Evolutionary conservation across 2,888 invertebrate genomes (phyloP).

Genomic region (Campoplex nolae): DNA sequence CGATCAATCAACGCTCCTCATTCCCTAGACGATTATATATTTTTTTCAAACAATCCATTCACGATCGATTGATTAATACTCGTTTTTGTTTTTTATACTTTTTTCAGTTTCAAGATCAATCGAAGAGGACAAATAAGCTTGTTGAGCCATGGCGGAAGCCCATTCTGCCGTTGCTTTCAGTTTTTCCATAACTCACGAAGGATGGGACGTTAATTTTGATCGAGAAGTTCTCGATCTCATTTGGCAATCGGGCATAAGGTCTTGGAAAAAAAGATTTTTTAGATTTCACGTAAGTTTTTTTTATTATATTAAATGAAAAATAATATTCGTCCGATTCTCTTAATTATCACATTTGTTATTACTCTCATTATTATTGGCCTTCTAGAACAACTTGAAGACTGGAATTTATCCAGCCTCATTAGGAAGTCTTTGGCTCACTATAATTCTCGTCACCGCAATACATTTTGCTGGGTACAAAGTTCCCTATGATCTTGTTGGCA

Average conservation of each 20-base stretch:
- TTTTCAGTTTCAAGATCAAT: constrained; percentile 42
- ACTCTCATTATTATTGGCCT: background rate
- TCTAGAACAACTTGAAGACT: constrained; percentile 97
- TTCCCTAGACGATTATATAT: no score
- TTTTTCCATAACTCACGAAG: constrained; percentile 98
- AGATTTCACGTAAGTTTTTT: constrained; percentile 92
- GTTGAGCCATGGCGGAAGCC: constrained; percentile 95
- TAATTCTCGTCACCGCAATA: constrained; percentile 91
- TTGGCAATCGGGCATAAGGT: constrained; percentile 97
- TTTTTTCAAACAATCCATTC: no score
- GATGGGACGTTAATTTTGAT: constrained; percentile 99
- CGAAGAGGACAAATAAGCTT: background rate
- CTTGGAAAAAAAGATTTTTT: constrained; percentile 97
- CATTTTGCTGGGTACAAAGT: constrained; percentile 93
- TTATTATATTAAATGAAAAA: background rate
- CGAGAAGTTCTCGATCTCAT: constrained; percentile 97
- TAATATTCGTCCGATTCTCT: background rate
- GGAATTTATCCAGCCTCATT: constrained; percentile 98
- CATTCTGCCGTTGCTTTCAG: constrained; percentile 99
- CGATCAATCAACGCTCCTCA: no score
- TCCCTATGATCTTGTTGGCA: constrained; percentile 93
- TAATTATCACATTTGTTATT: background rate
- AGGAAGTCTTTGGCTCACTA: constrained; percentile 94
- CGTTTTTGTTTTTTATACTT: background rate
- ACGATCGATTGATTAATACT: background rate